phyloP scores from a whole-genome alignment of 2,888 invertebrate species.

The Tenthredo distinguenda region DNA sequence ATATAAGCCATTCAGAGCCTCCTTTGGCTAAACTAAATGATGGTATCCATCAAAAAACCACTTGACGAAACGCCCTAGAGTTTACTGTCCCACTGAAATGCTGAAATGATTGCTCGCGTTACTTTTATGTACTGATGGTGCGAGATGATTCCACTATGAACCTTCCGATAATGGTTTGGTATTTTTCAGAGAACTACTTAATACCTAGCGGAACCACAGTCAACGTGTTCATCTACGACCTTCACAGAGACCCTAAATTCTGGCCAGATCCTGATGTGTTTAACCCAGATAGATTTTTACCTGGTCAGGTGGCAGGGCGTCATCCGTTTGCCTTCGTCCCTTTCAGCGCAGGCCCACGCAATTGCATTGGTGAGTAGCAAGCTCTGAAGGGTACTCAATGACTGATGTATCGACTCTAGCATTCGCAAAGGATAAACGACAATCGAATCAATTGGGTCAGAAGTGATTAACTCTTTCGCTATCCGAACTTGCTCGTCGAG shows the following conservation, averaged over 20 bases:
- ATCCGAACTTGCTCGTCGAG: no score
- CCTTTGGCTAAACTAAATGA: neutral
- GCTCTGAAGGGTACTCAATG: neutral
- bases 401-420: no score
- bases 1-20: neutral
- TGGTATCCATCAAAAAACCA: neutral
- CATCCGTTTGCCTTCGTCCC: conserved; percentile 85
- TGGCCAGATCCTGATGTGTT: conserved; percentile 84
- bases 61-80: no score
- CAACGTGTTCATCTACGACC: conserved; percentile 82
- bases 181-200: conserved; percentile 77
- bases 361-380: conserved; percentile 76
- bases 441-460: no score
- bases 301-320: conserved; percentile 77
- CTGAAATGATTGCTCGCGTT: no score
- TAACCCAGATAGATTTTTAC: conserved; percentile 84
- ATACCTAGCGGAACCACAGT: conserved; percentile 80
- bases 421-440: no score
- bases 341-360: conserved; percentile 85
- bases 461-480: no score
- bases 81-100: neutral
- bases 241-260: conserved; percentile 83
- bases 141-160: neutral
- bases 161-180: neutral
- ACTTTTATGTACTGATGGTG: neutral